Conservation (phyloP, 2,797 vertebrate genomes). For the Sebastes trivittatus region DNA sequence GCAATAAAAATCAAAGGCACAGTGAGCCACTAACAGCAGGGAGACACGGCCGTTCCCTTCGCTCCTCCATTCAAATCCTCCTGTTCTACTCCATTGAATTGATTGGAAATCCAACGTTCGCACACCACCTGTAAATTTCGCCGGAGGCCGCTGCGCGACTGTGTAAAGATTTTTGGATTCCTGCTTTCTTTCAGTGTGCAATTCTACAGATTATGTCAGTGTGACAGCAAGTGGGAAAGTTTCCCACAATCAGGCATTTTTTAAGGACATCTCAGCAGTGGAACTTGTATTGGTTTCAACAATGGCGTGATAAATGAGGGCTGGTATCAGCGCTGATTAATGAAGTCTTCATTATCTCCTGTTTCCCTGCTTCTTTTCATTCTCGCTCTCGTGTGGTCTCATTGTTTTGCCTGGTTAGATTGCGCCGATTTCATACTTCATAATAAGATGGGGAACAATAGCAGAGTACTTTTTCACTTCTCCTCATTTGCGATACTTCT, state of each 20-base stretch:
- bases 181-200: not conserved
- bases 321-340: slow-evolving; percentile 70
- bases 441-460: slow-evolving; percentile 66
- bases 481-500: slow-evolving; percentile 43
- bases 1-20: slow-evolving; percentile 39
- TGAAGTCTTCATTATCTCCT: slow-evolving; percentile 76
- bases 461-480: slow-evolving; percentile 47
- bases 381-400: slow-evolving; percentile 39
- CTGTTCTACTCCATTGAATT: slow-evolving; percentile 26
- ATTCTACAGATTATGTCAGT: slow-evolving; percentile 16
- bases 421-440: slow-evolving; percentile 59
- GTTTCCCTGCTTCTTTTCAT: slow-evolving; percentile 59
- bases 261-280: slow-evolving; percentile 54
- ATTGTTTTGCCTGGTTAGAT: slow-evolving; percentile 60
- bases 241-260: slow-evolving; percentile 54
- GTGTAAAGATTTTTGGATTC: slow-evolving; percentile 1
- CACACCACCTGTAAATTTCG: slow-evolving; percentile 33
- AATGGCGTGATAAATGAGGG: slow-evolving; percentile 67
- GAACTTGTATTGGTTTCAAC: slow-evolving; percentile 64
- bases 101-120: slow-evolving; percentile 35
- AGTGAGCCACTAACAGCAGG: slow-evolving; percentile 39
- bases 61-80: slow-evolving; percentile 11
- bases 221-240: slow-evolving; percentile 34
- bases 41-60: not conserved
- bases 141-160: not conserved